Conservation (phyloP, 2,797 vertebrate species). For the Dendrocincla fuliginosa region DNA sequence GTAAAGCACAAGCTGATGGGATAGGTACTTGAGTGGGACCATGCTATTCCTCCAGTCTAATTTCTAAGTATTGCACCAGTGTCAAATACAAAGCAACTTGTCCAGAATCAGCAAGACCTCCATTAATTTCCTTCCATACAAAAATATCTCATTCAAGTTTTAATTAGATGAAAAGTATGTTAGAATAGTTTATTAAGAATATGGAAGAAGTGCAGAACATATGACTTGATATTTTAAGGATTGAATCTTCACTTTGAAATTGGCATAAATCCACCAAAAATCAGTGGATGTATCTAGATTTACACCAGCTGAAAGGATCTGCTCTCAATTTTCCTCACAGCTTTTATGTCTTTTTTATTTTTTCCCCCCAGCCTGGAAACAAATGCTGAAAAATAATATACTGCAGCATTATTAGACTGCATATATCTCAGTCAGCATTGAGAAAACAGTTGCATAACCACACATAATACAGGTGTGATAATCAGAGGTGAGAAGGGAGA, state of each 20-base stretch:
- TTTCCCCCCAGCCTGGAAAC: neutral
- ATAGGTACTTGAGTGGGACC: neutral
- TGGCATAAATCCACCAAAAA: constrained; percentile 18
- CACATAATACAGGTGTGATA: neutral
- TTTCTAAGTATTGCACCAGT: neutral
- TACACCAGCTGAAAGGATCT: constrained; percentile 38
- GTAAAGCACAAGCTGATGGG: neutral
- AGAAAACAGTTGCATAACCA: constrained; percentile 17
- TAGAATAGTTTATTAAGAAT: neutral
- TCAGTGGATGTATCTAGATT: constrained; percentile 18
- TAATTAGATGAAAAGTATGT: neutral
- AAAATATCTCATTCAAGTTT: neutral
- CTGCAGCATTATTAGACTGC: neutral
- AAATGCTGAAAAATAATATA: constrained; percentile 26
- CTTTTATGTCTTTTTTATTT: constrained; percentile 25
- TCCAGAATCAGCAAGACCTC: neutral
- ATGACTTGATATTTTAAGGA: constrained; percentile 11
- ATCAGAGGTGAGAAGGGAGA: constrained; percentile 1
- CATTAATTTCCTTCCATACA: neutral
- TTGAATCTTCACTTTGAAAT: constrained; percentile 2
- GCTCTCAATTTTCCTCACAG: constrained; percentile 40
- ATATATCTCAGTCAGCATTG: neutral
- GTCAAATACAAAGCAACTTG: neutral
- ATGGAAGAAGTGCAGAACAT: neutral
- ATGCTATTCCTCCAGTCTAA: neutral